Evolutionary conservation across 2,888 invertebrate genomes (phyloP).

Genomic region (Harpalus rubripes): DNA sequence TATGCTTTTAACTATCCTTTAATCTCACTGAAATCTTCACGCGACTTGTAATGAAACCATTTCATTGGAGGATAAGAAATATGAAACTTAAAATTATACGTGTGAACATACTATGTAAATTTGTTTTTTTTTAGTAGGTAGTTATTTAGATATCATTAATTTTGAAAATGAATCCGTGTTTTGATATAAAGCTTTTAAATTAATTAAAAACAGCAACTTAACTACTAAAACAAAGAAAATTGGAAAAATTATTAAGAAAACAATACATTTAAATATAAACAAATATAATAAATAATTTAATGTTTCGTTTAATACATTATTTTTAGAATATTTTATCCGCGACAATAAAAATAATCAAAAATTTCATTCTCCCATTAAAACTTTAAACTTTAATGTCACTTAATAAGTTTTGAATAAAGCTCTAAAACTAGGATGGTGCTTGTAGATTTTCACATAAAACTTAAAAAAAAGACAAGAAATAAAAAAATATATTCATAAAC

Average conservation of each 20-base stretch:
- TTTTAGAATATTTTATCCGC: not conserved
- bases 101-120: constrained; percentile 50
- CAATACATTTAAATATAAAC: not conserved
- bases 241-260: not conserved
- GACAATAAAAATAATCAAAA: not conserved
- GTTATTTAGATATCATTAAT: constrained; percentile 39
- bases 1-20: constrained; percentile 49
- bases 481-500: too few relatives aligned
- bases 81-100: constrained; percentile 53
- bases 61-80: constrained; percentile 55
- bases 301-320: not conserved
- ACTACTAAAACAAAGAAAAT: not conserved
- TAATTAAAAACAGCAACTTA: not conserved
- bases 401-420: constrained; percentile 37
- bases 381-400: constrained; percentile 29
- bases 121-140: not conserved
- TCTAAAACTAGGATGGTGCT: not conserved
- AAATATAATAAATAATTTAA: not conserved
- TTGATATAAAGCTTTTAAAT: constrained; percentile 13
- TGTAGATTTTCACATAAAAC: constrained; percentile 20
- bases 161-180: constrained; percentile 28
- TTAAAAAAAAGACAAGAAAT: not conserved
- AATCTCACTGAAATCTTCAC: constrained; percentile 39
- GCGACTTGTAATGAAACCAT: constrained; percentile 53
- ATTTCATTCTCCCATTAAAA: constrained; percentile 24